Evolutionary conservation across 2,888 invertebrate genomes (phyloP).

Genomic region (Choreutis nemorana): DNA sequence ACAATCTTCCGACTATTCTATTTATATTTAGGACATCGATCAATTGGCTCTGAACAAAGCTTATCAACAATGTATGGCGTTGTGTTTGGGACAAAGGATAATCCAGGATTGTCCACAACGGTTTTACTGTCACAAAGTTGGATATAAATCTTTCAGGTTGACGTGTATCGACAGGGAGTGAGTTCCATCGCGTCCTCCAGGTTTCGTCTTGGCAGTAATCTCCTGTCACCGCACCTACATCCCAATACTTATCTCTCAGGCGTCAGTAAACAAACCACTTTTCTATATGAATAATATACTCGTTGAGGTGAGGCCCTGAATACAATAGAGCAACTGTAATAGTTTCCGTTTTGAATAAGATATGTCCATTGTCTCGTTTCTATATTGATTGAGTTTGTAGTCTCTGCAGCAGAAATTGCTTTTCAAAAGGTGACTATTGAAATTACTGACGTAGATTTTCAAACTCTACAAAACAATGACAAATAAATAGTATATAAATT

Average conservation of each 20-base stretch:
- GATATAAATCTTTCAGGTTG: slow-evolving; percentile 54
- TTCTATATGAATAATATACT: slow-evolving; percentile 58
- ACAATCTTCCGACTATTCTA: slow-evolving; percentile 15
- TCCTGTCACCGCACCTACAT: slow-evolving; percentile 31
- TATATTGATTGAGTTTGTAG: slow-evolving; percentile 58
- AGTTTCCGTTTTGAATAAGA: slow-evolving; percentile 64
- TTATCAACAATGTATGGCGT: slow-evolving; percentile 42
- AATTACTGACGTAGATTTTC: slow-evolving; percentile 6
- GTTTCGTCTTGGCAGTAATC: slow-evolving; percentile 19
- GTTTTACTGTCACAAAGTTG: slow-evolving; percentile 46
- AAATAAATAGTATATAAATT: no score
- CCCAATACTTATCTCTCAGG: slow-evolving; percentile 42
- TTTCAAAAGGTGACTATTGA: slow-evolving; percentile 22
- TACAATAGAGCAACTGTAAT: slow-evolving; percentile 57
- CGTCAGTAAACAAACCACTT: slow-evolving; percentile 58
- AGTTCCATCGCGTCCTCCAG: no score
- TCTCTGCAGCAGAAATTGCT: no score
- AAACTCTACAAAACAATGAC: no score
- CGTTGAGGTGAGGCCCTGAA: slow-evolving; percentile 50
- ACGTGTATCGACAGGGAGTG: slow-evolving; percentile 39
- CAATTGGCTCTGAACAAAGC: slow-evolving; percentile 30
- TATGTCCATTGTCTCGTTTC: slow-evolving; percentile 55
- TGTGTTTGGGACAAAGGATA: slow-evolving; percentile 49
- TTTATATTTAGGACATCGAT: slow-evolving; percentile 18
- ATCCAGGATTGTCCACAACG: slow-evolving; percentile 42